Conservation (phyloP, 2,113 vertebrate genomes). For the Amblyornis subalaris region DNA sequence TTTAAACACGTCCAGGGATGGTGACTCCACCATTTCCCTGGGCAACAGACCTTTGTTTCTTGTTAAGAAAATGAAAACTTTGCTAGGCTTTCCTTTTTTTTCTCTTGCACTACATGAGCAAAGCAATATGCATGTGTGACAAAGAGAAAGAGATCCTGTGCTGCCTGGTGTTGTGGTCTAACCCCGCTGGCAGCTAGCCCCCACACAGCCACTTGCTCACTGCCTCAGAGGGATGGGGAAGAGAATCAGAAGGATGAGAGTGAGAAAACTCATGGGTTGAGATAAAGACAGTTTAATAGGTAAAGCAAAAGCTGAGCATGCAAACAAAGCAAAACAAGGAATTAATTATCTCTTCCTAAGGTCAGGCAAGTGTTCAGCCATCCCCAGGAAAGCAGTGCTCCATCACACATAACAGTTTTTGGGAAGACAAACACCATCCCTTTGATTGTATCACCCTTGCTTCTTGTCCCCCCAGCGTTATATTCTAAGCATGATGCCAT, state of each 20-base stretch:
- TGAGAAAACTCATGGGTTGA: neutral
- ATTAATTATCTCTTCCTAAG: neutral
- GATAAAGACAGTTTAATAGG: neutral
- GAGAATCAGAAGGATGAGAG: neutral
- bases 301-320: neutral
- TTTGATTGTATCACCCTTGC: neutral
- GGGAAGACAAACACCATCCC: neutral
- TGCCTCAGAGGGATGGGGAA: neutral
- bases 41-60: neutral
- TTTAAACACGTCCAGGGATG: neutral
- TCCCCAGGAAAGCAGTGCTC: neutral
- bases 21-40: neutral
- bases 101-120: neutral
- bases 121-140: neutral
- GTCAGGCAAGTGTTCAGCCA: neutral
- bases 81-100: neutral
- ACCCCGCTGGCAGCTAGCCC: fast-evolving
- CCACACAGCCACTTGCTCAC: fast-evolving
- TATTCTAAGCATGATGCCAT: neutral
- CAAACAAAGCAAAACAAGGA: neutral
- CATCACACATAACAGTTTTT: fast-evolving
- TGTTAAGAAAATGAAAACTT: neutral
- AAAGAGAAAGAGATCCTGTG: neutral
- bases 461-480: neutral
- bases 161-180: neutral